Percentiles rank a stretch among this genome's conserved stretches.
Conservation (phyloP, 2,888 invertebrate species). For the Brachyptera risi region DNA sequence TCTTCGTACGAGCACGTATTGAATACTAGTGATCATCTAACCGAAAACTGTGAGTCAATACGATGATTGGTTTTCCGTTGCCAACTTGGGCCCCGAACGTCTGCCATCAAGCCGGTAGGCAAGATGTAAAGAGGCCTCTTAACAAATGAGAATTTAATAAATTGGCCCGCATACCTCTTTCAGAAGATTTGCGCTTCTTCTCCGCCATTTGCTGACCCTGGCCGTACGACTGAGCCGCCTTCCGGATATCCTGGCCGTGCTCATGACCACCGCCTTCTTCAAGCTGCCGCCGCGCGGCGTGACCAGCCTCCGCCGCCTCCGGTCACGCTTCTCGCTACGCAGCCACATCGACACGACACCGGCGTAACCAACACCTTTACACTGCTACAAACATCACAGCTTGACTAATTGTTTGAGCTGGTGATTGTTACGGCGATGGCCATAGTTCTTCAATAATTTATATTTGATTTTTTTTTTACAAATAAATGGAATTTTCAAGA, state of each 20-base stretch:
- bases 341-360: slow-evolving; percentile 74
- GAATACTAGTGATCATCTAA: too few species aligned
- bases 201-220: slow-evolving; percentile 25
- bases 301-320: slow-evolving; percentile 42
- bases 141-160: too few species aligned
- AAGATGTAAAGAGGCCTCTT: too few species aligned
- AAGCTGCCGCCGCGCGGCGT: slow-evolving; percentile 10
- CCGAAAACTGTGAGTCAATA: too few species aligned
- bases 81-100: too few species aligned
- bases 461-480: neutral
- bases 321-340: slow-evolving; percentile 62
- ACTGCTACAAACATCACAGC: too few species aligned
- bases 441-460: neutral
- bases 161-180: slow-evolving; percentile 28
- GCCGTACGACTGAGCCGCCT: slow-evolving; percentile 20
- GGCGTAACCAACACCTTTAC: too few species aligned
- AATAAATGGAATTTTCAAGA: neutral
- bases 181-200: slow-evolving; percentile 24
- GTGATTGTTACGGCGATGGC: too few species aligned
- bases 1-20: too few species aligned
- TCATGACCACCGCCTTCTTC: slow-evolving; percentile 12
- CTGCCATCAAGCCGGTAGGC: too few species aligned
- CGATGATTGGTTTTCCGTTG: too few species aligned
- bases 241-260: slow-evolving; percentile 4
- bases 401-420: too few species aligned